Evolutionary conservation across 2,888 invertebrate genomes (phyloP), one percentile per base, ranked within the genome.

Genomic region (Calliopum simillimum): DNA sequence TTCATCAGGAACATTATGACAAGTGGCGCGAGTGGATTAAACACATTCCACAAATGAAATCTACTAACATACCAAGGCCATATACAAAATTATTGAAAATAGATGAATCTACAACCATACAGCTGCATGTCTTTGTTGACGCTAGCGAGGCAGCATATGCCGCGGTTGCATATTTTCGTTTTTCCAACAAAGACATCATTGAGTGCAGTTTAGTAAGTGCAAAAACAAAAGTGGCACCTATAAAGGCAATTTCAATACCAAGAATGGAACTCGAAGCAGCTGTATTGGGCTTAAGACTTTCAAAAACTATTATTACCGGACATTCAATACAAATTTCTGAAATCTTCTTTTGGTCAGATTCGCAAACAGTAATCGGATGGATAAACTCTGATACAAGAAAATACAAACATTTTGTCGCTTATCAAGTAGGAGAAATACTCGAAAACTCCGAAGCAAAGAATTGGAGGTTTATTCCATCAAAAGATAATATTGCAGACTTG

Each of bases 1-100:
- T 3, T 8, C 1, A 21, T 65, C 25, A 69, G 71, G 69, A 65
- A 62, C 4, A 47, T 41, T 44, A 70, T 8, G 25, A 46, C 2
- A 75, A 75, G 25, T 78, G 77, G 75, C 19, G 56, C 5, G 64
- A 65, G 14, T 79, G 78, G 77, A 3, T 76, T n/a, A n/a, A n/a
- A n/a, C n/a, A n/a, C n/a, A n/a, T n/a, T n/a, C n/a, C n/a, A n/a
- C n/a, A n/a, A n/a, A n/a, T n/a, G n/a, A n/a, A n/a, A n/a, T n/a
- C n/a, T n/a, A n/a, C n/a, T n/a, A n/a, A n/a, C n/a, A n/a, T n/a
- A n/a, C n/a, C n/a, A n/a, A n/a, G n/a, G n/a, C n/a, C n/a, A n/a
- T n/a, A n/a, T n/a, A n/a, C n/a, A n/a, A n/a, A n/a, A n/a, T n/a
- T n/a, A n/a, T n/a, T n/a, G n/a, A n/a, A n/a, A n/a, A n/a, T n/a